Conservation (phyloP, 2,113 vertebrate species). For the Catagonus wagneri region DNA sequence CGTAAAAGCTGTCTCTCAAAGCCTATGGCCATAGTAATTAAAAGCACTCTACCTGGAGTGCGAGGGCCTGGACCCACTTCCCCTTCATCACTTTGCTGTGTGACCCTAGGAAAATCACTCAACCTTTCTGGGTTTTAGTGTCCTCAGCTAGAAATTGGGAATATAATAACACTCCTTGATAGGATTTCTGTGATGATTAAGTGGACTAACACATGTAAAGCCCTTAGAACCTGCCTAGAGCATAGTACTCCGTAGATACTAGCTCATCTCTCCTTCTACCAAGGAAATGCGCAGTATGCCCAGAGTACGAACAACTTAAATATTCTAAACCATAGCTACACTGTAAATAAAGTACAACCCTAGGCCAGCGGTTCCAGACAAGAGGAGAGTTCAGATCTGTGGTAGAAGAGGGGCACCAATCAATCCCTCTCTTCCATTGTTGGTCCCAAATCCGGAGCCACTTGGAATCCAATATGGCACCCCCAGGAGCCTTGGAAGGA, state of each 20-base stretch:
- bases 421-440: not conserved
- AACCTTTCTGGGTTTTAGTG: not conserved
- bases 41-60: not conserved
- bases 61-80: not conserved
- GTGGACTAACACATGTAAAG: not conserved
- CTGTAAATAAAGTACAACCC: not conserved
- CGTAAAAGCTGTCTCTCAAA: not conserved
- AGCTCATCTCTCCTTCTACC: not conserved
- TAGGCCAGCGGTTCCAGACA: not conserved
- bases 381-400: not conserved
- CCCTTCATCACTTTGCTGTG: not conserved
- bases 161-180: not conserved
- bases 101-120: not conserved
- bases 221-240: not conserved
- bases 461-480: not conserved
- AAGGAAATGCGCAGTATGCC: not conserved
- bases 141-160: not conserved
- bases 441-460: not conserved
- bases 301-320: not conserved
- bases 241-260: not conserved
- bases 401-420: not conserved
- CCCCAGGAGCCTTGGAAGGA: not conserved
- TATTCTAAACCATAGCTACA: not conserved
- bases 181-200: not conserved
- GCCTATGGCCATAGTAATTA: not conserved